Conservation (phyloP, 2,113 vertebrate species). For the Trogon surrucura region DNA sequence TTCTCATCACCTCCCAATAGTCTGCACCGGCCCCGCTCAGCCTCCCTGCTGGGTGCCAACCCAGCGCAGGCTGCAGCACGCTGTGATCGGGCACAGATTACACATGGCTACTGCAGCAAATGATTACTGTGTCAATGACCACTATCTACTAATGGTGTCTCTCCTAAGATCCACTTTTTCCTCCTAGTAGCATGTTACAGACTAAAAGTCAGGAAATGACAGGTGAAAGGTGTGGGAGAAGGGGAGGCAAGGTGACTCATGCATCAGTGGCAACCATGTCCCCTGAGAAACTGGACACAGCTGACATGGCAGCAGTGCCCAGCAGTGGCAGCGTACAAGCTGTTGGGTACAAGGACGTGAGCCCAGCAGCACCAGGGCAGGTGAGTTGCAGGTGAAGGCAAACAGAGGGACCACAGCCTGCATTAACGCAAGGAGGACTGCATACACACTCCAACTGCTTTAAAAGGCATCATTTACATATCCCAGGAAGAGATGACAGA, state of each 20-base stretch:
- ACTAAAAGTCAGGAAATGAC: background rate
- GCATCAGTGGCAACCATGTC: fast-evolving
- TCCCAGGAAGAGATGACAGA: conserved; percentile 1
- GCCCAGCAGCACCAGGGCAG: background rate
- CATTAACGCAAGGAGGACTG: background rate
- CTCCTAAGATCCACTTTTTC: background rate
- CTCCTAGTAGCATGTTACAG: background rate
- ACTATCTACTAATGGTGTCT: background rate
- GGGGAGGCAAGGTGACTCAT: background rate
- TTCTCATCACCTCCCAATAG: background rate
- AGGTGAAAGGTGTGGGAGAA: background rate
- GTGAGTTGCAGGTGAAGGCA: background rate
- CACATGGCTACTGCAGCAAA: fast-evolving
- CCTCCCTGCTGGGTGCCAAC: fast-evolving
- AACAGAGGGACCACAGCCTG: background rate
- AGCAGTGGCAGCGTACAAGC: too few species aligned
- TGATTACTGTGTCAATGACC: background rate
- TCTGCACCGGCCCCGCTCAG: fast-evolving
- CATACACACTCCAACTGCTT: background rate
- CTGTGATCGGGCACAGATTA: background rate
- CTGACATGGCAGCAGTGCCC: fast-evolving
- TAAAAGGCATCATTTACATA: background rate
- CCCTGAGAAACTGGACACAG: background rate
- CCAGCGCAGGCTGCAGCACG: background rate
- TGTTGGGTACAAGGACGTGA: too few species aligned